Percentiles rank a stretch among this genome's conserved stretches.
Evolutionary conservation across 2,888 invertebrate species (phyloP).

Genomic region (Heliconius aoede): DNA sequence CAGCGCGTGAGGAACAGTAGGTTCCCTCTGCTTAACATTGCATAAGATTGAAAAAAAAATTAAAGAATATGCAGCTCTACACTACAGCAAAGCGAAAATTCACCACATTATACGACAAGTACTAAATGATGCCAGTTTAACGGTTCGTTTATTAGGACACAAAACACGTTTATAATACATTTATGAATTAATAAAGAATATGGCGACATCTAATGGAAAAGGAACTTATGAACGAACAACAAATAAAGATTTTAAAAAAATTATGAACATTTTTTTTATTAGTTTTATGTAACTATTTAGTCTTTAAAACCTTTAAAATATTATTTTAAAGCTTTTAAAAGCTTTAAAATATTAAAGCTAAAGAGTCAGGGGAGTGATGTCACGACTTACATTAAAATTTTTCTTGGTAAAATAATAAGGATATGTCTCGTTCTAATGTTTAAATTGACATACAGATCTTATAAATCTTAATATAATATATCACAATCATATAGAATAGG

Average conservation of each 20-base stretch:
- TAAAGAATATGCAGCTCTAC: background rate
- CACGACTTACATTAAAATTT: too few species aligned
- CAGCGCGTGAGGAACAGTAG: too few species aligned
- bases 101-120: constrained; percentile 2
- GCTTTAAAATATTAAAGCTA: too few species aligned
- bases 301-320: too few species aligned
- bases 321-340: background rate
- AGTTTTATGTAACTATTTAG: background rate
- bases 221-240: background rate
- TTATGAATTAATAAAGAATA: background rate
- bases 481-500: constrained; percentile 2
- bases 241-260: background rate
- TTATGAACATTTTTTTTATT: background rate
- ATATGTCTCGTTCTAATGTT: background rate
- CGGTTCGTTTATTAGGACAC: constrained; percentile 1
- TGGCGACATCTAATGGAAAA: background rate
- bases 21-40: background rate
- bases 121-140: background rate
- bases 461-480: background rate
- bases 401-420: too few species aligned
- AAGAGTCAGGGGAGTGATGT: too few species aligned
- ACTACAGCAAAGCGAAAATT: background rate
- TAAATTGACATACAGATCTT: background rate
- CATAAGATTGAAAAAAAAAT: background rate
- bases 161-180: background rate